Evolutionary conservation across 2,113 vertebrate genomes (phyloP).

Genomic region (Cochlearius cochlearius): DNA sequence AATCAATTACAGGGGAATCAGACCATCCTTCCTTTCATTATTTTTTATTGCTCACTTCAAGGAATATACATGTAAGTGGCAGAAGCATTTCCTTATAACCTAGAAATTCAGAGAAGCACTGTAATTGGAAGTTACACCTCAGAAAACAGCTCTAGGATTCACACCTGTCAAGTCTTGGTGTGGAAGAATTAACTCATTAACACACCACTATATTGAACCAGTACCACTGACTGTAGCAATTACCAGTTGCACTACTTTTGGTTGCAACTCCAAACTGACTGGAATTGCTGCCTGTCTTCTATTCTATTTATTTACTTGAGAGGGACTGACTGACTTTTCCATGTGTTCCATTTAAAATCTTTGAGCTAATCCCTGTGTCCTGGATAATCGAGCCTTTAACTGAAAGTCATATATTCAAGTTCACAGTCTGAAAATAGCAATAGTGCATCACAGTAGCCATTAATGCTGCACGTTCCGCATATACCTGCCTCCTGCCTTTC

Average conservation of each 20-base stretch:
- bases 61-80: slow-evolving; percentile 20
- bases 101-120: slow-evolving; percentile 46
- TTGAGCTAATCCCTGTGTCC: background rate
- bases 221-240: background rate
- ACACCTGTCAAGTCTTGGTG: slow-evolving; percentile 25
- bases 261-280: background rate
- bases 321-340: background rate
- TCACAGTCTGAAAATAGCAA: background rate
- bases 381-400: background rate
- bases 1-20: slow-evolving; percentile 1
- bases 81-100: background rate
- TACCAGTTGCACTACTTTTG: background rate
- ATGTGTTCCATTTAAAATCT: background rate
- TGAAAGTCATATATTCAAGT: background rate
- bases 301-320: background rate
- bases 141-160: slow-evolving; percentile 53
- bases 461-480: background rate
- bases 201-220: slow-evolving; percentile 16
- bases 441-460: background rate
- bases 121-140: slow-evolving; percentile 35
- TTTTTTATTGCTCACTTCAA: slow-evolving; percentile 21
- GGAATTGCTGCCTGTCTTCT: background rate
- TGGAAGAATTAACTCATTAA: slow-evolving; percentile 61
- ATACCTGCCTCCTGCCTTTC: background rate
- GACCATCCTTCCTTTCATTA: background rate